Conservation (phyloP, 2,888 invertebrate genomes). For the Abrostola tripartita region DNA sequence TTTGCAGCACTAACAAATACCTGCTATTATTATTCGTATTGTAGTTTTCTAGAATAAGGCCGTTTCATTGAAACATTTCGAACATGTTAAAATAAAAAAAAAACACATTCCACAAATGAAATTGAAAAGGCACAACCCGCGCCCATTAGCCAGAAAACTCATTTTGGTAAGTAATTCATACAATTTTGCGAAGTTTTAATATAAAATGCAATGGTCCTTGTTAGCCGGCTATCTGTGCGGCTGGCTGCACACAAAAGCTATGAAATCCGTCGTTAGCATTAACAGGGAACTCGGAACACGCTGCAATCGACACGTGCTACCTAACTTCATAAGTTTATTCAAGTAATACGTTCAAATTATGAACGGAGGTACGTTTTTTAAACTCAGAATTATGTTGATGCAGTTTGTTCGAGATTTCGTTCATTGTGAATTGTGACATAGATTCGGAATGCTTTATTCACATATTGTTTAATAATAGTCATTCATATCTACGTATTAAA, state of each 20-base stretch:
- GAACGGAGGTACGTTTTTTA: conserved; percentile 1
- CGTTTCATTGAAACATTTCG: too few relatives aligned
- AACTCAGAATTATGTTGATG: conserved; percentile 3
- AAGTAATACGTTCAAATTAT: conserved; percentile 20
- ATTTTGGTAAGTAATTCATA: conserved; percentile 8
- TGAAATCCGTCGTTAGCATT: conserved; percentile 36
- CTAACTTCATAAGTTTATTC: conserved; percentile 24
- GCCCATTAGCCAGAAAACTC: conserved; percentile 24
- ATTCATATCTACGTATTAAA: too few relatives aligned
- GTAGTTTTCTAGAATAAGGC: conserved; percentile 12
- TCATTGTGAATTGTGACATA: not conserved
- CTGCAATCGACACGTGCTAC: conserved; percentile 19
- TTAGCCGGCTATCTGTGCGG: conserved; percentile 21
- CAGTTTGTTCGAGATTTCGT: not conserved
- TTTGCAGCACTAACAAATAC: not conserved
- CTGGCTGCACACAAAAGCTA: conserved; percentile 30
- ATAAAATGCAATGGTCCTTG: conserved; percentile 7
- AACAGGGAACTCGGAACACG: conserved; percentile 12
- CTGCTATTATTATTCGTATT: not conserved
- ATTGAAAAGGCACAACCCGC: conserved; percentile 12
- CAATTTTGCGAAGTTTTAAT: conserved; percentile 14
- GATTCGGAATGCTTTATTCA: too few relatives aligned
- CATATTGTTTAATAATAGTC: too few relatives aligned
- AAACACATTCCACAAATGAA: conserved; percentile 16
- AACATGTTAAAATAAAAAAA: too few relatives aligned